Percentiles rank a stretch among this genome's conserved stretches.
Evolutionary conservation across 1,140 invertebrate species (phyloP).

Genomic region (Chrysoperla carnea): DNA sequence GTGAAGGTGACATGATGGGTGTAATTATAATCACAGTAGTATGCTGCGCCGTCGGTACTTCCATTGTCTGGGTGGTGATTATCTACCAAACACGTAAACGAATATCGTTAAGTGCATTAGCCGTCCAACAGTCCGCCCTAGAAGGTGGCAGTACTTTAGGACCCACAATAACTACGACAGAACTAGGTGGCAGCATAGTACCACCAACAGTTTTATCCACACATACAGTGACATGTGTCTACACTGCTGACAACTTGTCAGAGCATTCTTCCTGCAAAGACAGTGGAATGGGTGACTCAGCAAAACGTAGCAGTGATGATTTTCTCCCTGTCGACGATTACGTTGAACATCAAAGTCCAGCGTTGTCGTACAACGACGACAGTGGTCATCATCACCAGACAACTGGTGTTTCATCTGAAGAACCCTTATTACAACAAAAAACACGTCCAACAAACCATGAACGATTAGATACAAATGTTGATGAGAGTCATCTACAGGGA

Average conservation of each 20-base stretch:
- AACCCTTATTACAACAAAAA: too few species aligned
- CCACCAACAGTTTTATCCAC: not conserved
- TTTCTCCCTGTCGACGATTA: not conserved
- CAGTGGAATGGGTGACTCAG: constrained; percentile 47
- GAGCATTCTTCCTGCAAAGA: constrained; percentile 43
- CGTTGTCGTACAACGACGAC: not conserved
- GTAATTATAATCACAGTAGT: constrained; percentile 80
- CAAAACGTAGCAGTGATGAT: constrained; percentile 31
- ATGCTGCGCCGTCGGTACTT: constrained; percentile 76
- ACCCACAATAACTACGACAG: not conserved
- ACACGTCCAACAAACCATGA: not conserved
- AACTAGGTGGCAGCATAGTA: too few species aligned
- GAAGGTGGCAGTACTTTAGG: too few species aligned
- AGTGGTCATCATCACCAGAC: not conserved
- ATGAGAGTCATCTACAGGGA: too few species aligned
- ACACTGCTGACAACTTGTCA: constrained; percentile 14
- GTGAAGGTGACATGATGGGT: constrained; percentile 56
- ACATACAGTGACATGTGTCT: constrained; percentile 3
- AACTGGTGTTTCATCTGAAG: too few species aligned
- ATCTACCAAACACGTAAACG: constrained; percentile 70
- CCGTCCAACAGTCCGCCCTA: constrained; percentile 1
- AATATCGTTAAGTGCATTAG: constrained; percentile 22
- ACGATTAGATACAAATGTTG: not conserved
- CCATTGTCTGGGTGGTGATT: constrained; percentile 79
- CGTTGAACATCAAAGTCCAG: not conserved